phyloP scores from a whole-genome alignment of 53 echinoderm and acorn worm genomes.

The Arbacia lixula region DNA sequence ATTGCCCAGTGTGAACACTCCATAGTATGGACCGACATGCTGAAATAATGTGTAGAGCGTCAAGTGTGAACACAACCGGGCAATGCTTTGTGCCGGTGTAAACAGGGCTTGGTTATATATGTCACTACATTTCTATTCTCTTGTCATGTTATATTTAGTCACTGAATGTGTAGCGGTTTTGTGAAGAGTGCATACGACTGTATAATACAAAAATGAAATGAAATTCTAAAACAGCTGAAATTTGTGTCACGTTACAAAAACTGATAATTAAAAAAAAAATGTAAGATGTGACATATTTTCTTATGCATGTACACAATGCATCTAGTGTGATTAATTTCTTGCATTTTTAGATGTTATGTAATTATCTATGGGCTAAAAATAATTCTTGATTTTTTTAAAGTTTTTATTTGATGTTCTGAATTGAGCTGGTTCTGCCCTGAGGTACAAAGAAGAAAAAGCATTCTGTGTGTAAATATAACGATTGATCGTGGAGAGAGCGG shows the following conservation, averaged over 20 bases:
- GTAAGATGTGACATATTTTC: conserved; percentile 38
- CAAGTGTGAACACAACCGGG: too few species aligned
- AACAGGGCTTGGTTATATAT: too few species aligned
- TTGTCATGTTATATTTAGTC: conserved; percentile 10
- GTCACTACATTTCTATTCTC: too few species aligned
- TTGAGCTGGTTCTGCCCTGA: too few species aligned
- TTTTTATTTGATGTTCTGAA: too few species aligned
- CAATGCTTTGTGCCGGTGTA: too few species aligned
- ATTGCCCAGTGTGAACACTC: conserved; percentile 18
- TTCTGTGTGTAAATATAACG: conserved; percentile 34
- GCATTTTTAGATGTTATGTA: conserved; percentile 17
- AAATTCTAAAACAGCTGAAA: conserved; percentile 52
- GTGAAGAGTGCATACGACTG: conserved; percentile 28
- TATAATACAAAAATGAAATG: conserved; percentile 19
- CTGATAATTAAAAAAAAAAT: conserved; percentile 3
- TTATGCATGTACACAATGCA: conserved; percentile 40
- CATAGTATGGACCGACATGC: background rate
- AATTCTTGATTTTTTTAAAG: too few species aligned
- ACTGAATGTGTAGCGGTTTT: conserved; percentile 16
- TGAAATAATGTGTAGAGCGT: too few species aligned
- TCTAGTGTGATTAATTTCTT: background rate
- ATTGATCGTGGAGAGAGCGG: too few species aligned
- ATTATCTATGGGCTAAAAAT: too few species aligned
- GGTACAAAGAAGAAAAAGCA: too few species aligned
- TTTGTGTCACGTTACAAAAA: conserved; percentile 35